Evolutionary conservation across 2,888 invertebrate species (phyloP), one percentile per base, ranked within the genome.

Genomic region (Hanleya hanleyi): DNA sequence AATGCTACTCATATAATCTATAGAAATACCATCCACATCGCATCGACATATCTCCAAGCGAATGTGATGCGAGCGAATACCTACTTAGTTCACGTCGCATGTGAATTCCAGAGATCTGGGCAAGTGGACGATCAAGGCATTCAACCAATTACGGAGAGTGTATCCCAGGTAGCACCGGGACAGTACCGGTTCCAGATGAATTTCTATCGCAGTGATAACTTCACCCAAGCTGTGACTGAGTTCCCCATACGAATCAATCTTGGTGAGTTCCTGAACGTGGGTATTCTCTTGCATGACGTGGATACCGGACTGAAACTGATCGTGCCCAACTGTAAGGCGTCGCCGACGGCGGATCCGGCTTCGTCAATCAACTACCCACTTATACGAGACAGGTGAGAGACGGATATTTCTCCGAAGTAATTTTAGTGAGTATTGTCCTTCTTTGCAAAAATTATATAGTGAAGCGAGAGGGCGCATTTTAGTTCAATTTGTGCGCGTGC

Each of bases 1-100:
- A 89, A 89, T 70, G 71, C 61, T 0, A 85, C 86, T 0, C 86
- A 87, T 74, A 84, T 88, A 35, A 77, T 83, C 26, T 89, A 89
- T 77, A 75, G 70, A 35, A 88, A 84, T 66, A 76, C 76, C 5
- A 75, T 86, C 33, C 71, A 77, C 33, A 83, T 86, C 61, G 81
- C 83, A 35, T 81, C 80, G 32, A 86, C 88, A 0, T 77, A 76
- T 18, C 70, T 69, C 4, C 71, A 73, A 12, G 81, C 79, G 7
- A 32, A 73, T 35, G 83, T 87, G 50, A 84, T 82, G 22, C 73
- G 85, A 12, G 77, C 78, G 2, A 86, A 86, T 74, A 80, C 81
- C 0, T 88, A 86, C 79, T 74, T 81, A 69, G 78, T 88, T 4
- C 71, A 80, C 5, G 78, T 88, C n/a, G 65, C 70, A 29, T 89